Evolutionary conservation across 2,888 invertebrate species (phyloP), one percentile per base, ranked within the genome.

Genomic region (Hedychridium roseum): DNA sequence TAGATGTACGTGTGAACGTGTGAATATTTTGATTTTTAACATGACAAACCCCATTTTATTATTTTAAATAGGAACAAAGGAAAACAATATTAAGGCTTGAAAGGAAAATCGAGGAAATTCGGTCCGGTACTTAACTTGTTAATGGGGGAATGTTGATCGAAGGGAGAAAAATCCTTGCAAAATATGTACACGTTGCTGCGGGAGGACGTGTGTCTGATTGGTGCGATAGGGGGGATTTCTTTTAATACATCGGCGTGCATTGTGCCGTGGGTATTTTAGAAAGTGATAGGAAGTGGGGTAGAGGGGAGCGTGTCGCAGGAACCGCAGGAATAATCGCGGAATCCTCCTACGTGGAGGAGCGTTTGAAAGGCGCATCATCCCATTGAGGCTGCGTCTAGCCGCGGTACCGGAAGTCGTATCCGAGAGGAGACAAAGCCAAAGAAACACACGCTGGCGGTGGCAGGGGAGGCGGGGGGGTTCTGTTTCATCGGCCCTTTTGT

Each of bases 401-500:
- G 63, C 66, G 63, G 68, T 65, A 73, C 78, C 78, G 78, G 78
- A 78, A 78, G 78, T 78, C 72, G 74, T 74, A 75, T 74, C 73
- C 72, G 73, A 68, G 68, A 70, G 69, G 70, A 75, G 74, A 77
- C 75, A 74, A 75, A 71, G 68, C 68, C 66, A 64, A 59, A 67
- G 72, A 72, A 74, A 70, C 70, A 71, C 60, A 62, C 64, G 60
- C 51, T 46, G 53, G 47, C 20, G 39, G 41, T 28, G 35, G 31
- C 31, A 50, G 12, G 31, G 28, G 41, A 9, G 57, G 52, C 54
- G 60, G 60, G 55, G 66, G 66, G 70, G 70, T 76, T 76, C 72
- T 77, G 77, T 77, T 78, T 78, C 76, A 78, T 76, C 74, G 73
- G 58, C 55, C 64, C 76, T 59, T 76, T 79, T 79, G 78, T 79